A percentile compares a stretch with the other conserved stretches of the same genome.
These are phyloP conservation scores for Decapterus maruadsi DNA, from an alignment of 2,797 vertebrate genomes.

Conservation along the genomic window DNA sequence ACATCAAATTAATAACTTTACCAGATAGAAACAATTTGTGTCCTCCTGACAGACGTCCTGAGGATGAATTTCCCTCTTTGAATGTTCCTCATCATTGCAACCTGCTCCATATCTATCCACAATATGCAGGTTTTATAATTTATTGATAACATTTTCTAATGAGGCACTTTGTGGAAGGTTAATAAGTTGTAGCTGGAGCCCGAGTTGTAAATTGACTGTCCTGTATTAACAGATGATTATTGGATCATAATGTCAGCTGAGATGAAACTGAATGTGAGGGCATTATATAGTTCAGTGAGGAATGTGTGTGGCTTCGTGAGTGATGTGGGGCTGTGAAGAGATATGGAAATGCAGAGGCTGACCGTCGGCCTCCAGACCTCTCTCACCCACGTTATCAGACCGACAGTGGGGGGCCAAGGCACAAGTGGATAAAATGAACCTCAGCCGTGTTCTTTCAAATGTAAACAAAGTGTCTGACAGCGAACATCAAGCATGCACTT, in stretches of 20 bases:
- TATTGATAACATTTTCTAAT: background rate
- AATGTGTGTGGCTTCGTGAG: background rate
- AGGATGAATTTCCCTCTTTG: background rate
- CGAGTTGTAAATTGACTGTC: background rate
- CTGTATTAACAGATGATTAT: background rate
- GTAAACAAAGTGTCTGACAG: background rate
- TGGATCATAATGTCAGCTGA: background rate
- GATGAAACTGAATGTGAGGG: background rate
- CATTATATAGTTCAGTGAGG: background rate
- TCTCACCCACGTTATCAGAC: background rate
- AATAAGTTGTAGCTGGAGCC: background rate
- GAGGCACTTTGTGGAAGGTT: background rate
- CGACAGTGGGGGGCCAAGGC: background rate
- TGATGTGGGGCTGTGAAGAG: background rate
- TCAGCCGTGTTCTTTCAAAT: background rate
- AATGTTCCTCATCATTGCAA: background rate
- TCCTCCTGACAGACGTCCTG: background rate
- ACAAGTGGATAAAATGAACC: too few species aligned
- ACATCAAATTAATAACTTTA: conserved; percentile 16
- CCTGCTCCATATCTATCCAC: background rate
- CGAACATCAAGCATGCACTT: background rate
- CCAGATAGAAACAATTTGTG: background rate
- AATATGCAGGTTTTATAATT: background rate
- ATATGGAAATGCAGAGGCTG: background rate
- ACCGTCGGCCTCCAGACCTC: background rate